Conservation (phyloP, 2,888 invertebrate species). For the Sisyra nigra region DNA sequence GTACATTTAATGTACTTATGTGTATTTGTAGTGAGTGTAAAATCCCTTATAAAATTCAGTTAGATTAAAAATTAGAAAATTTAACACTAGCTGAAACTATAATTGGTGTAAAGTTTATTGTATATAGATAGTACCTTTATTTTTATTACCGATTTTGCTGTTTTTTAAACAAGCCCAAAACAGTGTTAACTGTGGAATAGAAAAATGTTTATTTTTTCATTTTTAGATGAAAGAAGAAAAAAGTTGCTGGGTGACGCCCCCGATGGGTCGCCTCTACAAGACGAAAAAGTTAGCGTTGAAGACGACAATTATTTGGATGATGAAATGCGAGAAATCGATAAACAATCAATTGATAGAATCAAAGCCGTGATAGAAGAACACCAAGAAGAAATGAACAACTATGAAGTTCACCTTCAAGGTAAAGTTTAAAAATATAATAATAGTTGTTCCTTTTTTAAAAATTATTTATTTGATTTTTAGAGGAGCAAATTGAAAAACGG, state of each 20-base stretch:
- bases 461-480: conserved; percentile 23
- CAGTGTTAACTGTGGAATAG: too few species aligned
- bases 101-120: too few species aligned
- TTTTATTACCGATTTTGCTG: too few species aligned
- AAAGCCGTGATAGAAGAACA: conserved; percentile 71
- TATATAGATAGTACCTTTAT: too few species aligned
- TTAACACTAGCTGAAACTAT: too few species aligned
- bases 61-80: too few species aligned
- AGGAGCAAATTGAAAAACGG: conserved; percentile 47
- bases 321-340: conserved; percentile 55
- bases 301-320: conserved; percentile 57
- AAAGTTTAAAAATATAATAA: conserved; percentile 10
- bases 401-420: conserved; percentile 47
- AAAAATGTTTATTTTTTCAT: conserved; percentile 9
- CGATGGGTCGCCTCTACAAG: conserved; percentile 38
- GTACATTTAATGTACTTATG: too few species aligned
- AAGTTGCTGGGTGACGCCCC: conserved; percentile 37
- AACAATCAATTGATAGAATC: conserved; percentile 59
- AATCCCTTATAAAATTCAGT: too few species aligned
- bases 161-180: too few species aligned
- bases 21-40: too few species aligned
- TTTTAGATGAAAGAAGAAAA: conserved; percentile 38
- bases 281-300: conserved; percentile 33
- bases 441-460: too few species aligned
- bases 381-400: conserved; percentile 57